Evolutionary conservation across 2,797 vertebrate genomes (phyloP), one percentile per base, ranked within the genome.

Genomic region (Pteropus rufus): DNA sequence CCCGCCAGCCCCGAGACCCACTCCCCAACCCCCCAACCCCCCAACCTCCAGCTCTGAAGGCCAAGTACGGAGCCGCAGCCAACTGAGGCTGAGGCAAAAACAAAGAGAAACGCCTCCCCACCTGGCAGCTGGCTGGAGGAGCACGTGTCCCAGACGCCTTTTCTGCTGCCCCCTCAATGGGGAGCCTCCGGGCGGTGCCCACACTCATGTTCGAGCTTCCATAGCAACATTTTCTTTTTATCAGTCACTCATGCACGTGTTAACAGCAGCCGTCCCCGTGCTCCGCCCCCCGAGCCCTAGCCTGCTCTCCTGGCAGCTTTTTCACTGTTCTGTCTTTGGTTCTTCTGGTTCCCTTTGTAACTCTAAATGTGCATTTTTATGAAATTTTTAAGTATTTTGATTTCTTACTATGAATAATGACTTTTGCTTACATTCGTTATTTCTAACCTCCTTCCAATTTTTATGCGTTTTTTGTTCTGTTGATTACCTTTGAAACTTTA

Each of bases 101-200:
- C n/a, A 15, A 14, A 64, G 44, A 6, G 14, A n/a, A 24, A 3
- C 3, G 10, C 64, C n/a, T 2, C 26, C 24, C 11, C 36, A 3
- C 65, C 24, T 4, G 23, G 58, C n/a, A 14, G 56, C 67, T 8
- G 0, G 10, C 8, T 16, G 1, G 5, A 31, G 29, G 39, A 39
- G 70, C 16, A 0, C 0, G 0, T 0, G 1, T 31, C 49, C 60
- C 46, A 36, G 62, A 0, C 3, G 1, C 15, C 82, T 3, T 52
- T 24, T 23, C 31, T 26, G 31, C 60, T 8, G 67, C 7, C 24
- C 21, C 2, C 39, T n/a, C 4, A 0, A 14, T 10, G 29, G 80
- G 65, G 65, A 21, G 8, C 9, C 24, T 21, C 56, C 8, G 44
- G 11, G 56, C n/a, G 11, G 23, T 29, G 16, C 34, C 9, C 39